phyloP scores from a whole-genome alignment of 35 echinoderm and acorn worm genomes.

The Ophiothrix spiculata region DNA sequence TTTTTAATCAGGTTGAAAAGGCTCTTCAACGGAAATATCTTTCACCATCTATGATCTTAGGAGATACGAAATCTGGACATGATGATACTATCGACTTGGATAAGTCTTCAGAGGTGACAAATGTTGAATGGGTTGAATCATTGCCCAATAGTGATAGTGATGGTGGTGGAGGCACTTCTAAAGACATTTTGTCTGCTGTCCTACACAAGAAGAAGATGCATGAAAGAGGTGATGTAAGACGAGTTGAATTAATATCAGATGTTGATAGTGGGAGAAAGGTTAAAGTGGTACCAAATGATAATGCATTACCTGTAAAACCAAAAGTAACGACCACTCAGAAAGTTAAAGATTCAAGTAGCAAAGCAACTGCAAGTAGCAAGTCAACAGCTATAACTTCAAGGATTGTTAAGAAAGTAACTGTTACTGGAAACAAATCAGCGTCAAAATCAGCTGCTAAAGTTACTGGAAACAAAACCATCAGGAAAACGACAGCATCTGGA shows the following conservation, averaged over 20 bases:
- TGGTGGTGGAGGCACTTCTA: no score
- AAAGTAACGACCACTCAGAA: neutral
- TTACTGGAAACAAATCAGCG: no score
- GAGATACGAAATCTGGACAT: neutral
- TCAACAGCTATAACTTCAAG: no score
- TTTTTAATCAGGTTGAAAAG: neutral
- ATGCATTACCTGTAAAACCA: neutral
- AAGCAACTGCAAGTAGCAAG: neutral
- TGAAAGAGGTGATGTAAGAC: no score
- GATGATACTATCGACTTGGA: neutral
- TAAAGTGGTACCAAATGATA: neutral
- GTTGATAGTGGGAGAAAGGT: neutral
- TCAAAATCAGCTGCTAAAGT: no score
- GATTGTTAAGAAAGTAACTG: no score
- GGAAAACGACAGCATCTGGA: neutral
- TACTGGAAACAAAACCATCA: neutral
- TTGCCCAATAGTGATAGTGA: neutral
- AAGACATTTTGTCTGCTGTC: no score
- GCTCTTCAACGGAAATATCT: neutral
- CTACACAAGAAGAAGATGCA: no score
- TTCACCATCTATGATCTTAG: neutral
- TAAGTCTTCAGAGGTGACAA: neutral
- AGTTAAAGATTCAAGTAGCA: neutral
- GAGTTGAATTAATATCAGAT: neutral
- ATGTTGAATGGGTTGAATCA: neutral